Evolutionary conservation across 2,888 invertebrate genomes (phyloP), one percentile per base, ranked within the genome.

Genomic region (Cyclophora punctaria): DNA sequence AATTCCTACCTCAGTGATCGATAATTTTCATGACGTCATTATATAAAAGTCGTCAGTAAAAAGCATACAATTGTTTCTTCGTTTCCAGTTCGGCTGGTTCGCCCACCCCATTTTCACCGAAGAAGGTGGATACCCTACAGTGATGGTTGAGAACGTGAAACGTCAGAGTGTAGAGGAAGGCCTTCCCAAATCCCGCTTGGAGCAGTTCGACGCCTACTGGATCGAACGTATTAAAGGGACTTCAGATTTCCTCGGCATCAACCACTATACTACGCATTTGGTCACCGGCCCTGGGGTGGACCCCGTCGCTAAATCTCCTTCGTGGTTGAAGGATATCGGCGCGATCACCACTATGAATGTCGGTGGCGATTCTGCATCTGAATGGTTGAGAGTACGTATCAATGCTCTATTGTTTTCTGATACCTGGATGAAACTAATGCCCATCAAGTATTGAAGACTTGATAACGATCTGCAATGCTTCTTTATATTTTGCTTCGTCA

Each of bases 81-180:
- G 33, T 34, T 5, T 72, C 45, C 66, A 90, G 89, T 86, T 89
- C 53, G 90, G 90, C 55, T 89, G 89, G 89, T 90, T 90, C 58
- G 89, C 89, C 0, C 85, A 90, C 62, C 90, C 90, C 0, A 89
- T 90, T 52, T 90, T 89, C 66, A 83, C 89, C 2, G 64, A 72
- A 47, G 73, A 81, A 58, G 90, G 90, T 45, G 90, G 89, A 33
- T 90, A 89, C 61, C 90, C 90, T 6, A 56, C 74, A 2, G 82
- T 71, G 0, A 89, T 90, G 89, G 58, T 89, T 3, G 83, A 86
- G 48, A 85, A 84, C 48, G 77, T 90, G 2, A 84, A 76, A 1
- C 74, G 67, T 7, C 80, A 83, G 52, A 90, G 89, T 56, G 62
- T 65, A 53, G 67, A 73, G 0, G 90, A 90, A 62, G 89, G 89